phyloP scores from a whole-genome alignment of 2,888 invertebrate genomes.

The Bugula neritina region DNA sequence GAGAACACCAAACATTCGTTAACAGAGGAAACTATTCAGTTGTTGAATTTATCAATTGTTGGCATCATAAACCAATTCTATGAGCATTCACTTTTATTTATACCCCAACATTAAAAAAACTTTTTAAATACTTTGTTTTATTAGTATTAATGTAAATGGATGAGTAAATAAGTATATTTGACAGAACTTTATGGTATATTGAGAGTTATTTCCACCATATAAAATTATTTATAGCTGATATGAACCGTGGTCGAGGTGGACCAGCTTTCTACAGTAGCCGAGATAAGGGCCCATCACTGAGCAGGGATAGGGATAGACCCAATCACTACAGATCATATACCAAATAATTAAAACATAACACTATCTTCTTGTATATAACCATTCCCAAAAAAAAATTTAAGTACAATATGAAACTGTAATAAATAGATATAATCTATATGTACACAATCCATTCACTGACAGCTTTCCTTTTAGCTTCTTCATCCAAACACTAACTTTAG shows the following conservation, averaged over 20 bases:
- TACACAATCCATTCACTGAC: background rate
- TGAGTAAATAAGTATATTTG: too few species aligned
- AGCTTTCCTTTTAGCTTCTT: background rate
- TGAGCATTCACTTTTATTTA: too few species aligned
- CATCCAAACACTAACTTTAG: constrained; percentile 82
- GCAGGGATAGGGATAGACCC: constrained; percentile 10
- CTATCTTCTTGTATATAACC: background rate
- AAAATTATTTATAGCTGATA: too few species aligned
- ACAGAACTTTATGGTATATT: too few species aligned
- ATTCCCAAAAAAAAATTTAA: background rate
- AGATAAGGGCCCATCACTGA: background rate
- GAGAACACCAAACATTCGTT: too few species aligned
- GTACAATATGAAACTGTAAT: background rate
- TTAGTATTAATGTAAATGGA: too few species aligned
- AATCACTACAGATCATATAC: constrained; percentile 24
- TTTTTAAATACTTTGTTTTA: too few species aligned
- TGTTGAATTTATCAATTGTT: too few species aligned
- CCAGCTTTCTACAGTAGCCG: background rate
- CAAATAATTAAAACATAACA: background rate
- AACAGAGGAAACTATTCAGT: too few species aligned
- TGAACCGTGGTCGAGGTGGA: background rate
- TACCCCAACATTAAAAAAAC: too few species aligned
- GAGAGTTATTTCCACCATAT: too few species aligned
- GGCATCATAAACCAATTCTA: too few species aligned
- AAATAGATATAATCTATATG: background rate